Percentiles rank a stretch among this genome's conserved stretches.
Conservation (phyloP, 2,797 vertebrate genomes). For the Distichodus sexfasciatus region DNA sequence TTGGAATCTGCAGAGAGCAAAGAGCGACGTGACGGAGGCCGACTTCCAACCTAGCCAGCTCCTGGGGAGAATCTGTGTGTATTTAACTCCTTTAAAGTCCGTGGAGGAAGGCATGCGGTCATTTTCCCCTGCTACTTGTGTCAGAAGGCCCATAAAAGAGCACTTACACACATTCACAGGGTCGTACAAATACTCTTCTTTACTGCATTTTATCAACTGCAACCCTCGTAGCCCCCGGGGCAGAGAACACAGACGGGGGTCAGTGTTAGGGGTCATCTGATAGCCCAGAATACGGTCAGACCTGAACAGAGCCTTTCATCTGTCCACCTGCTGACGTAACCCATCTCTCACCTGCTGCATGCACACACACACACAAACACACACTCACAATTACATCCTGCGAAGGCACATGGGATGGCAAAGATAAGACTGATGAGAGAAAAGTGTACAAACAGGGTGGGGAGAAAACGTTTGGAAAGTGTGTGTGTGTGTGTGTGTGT, state of each 20-base stretch:
- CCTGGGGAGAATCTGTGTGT: too few relatives aligned
- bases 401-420: constrained; percentile 4
- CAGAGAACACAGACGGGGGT: constrained; percentile 60
- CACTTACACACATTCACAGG: constrained; percentile 43
- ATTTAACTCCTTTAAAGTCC: too few relatives aligned
- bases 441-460: neutral
- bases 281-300: constrained; percentile 63
- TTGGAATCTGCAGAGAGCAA: constrained; percentile 48
- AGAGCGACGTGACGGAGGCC: too few relatives aligned
- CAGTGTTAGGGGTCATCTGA: constrained; percentile 69
- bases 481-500: neutral
- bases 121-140: constrained; percentile 22
- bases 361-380: constrained; percentile 4
- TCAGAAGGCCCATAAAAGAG: constrained; percentile 44
- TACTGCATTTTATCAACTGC: constrained; percentile 20
- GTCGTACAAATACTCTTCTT: constrained; percentile 28
- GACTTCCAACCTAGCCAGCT: too few relatives aligned
- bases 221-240: constrained; percentile 31
- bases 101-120: too few relatives aligned
- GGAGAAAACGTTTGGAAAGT: neutral
- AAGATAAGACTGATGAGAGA: constrained; percentile 24
- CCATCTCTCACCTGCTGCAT: constrained; percentile 38
- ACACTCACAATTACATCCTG: constrained; percentile 13
- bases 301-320: constrained; percentile 56
- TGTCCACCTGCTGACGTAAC: constrained; percentile 45